Base-by-base conservation (phyloP, 2,888 invertebrate species). In the Lottia scabra region DNA sequence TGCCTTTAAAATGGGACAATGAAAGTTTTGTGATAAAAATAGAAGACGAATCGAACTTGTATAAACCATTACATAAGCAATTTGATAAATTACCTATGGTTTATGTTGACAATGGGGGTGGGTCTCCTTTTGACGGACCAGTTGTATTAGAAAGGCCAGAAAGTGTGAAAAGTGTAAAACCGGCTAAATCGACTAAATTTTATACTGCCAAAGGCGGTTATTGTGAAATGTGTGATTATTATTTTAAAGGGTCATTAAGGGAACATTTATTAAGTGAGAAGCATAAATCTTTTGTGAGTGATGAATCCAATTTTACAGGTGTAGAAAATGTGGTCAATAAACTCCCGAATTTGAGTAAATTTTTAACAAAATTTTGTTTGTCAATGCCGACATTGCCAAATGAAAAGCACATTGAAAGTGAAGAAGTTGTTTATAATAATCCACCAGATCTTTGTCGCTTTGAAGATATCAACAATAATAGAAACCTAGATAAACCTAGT, bases 151-250 rank as follows among this genome's bases (percentile, higher is more conserved):
- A 30, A 16, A 46, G 44, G 38, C 62, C 62, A 30, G 72, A 65
- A 62, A 45, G 44, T 68, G 43, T 63, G 15, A 65, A 46, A n/a
- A 65, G 30, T n/a, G 27, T 38, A 15, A 72, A 68, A 27, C 65
- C 46, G 23, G 56, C 30, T 13, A 70, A 70, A 46, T 30, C 48
- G 44, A 70, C 65, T 45, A 62, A 56, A 43, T 70, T 70, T 56
- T 48, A 48, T 15, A 64, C 48, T 46, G 65, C 46, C 38, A 70
- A 70, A 43, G 70, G 70, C 43, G 73, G 73, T 5, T 73, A 70
- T 45, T 73, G 73, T 67, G 73, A 73, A 67, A 70, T 62, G 65
- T 73, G 73, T 70, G 69, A 69, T 19, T 63, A 38, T n/a, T 73
- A 66, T 69, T 73, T 45, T 43, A 66, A 63, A 19, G 63, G 44